Conservation (phyloP, 2,888 invertebrate species). For the Margaritifera margaritifera region DNA sequence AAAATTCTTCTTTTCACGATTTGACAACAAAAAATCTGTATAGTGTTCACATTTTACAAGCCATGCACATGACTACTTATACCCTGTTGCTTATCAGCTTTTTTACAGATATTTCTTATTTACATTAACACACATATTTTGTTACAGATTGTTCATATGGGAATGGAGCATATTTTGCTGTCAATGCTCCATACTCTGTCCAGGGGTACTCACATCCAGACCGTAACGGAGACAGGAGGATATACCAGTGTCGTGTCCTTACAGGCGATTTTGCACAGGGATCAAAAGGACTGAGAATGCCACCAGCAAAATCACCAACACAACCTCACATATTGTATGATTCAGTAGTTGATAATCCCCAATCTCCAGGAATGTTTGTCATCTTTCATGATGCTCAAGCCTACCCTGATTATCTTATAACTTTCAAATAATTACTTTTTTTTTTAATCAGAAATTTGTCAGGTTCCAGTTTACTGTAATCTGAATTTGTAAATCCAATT, state of each 20-base stretch:
- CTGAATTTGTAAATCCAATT: too few relatives aligned
- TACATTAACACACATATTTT: too few relatives aligned
- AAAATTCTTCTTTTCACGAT: too few relatives aligned
- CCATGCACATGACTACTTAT: too few relatives aligned
- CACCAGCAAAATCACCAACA: slow-evolving; percentile 25
- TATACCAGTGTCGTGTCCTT: slow-evolving; percentile 40
- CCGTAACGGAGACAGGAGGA: slow-evolving; percentile 24
- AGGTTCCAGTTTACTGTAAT: too few relatives aligned
- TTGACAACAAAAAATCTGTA: too few relatives aligned
- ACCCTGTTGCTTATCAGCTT: too few relatives aligned
- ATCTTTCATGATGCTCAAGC: slow-evolving; percentile 58
- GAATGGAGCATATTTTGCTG: slow-evolving; percentile 57
- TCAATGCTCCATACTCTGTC: slow-evolving; percentile 37
- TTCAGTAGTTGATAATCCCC: slow-evolving; percentile 44
- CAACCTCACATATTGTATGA: slow-evolving; percentile 32
- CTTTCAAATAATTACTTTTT: slow-evolving; percentile 13
- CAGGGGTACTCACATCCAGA: slow-evolving; percentile 26
- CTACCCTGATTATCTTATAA: slow-evolving; percentile 54
- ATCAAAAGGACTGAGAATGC: slow-evolving; percentile 19
- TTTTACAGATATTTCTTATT: too few relatives aligned
- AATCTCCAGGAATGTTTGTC: slow-evolving; percentile 48
- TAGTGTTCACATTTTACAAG: too few relatives aligned
- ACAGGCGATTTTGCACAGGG: slow-evolving; percentile 37
- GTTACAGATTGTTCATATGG: slow-evolving; percentile 45
- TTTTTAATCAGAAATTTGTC: too few relatives aligned